Evolutionary conservation across 1,140 invertebrate genomes (phyloP), one percentile per base, ranked within the genome.

Genomic region (Lucilia cuprina): DNA sequence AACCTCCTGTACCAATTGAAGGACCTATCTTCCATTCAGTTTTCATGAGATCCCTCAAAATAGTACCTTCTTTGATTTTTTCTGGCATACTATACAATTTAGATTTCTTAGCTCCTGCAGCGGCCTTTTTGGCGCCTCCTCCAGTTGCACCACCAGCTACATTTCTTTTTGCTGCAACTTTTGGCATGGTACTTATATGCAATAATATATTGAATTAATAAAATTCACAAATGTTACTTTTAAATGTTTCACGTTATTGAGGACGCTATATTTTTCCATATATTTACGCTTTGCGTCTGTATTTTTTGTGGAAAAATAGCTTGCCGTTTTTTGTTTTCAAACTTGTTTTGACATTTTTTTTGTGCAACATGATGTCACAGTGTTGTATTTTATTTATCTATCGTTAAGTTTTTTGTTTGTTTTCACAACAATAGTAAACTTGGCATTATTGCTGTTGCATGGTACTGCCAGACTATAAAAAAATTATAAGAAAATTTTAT

Each of bases 1-100:
- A 99, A 50, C 97, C 98, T n/a, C 98, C 98, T 84, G 95, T 92
- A 1, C 97, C 98, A 83, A 99, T 96, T 0, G 97, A 96, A 30
- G 94, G 93, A 0, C 97, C 97, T 77, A 99, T 93, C 85, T 94
- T 94, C 98, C 98, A 99, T 89, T 94, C 92, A 85, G 94, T 94
- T 86, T 96, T 96, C 13, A 92, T 90, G 12, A 95, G 89, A 92
- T 98, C 97, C 55, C 92, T 93, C 30, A 98, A 91, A 84, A 97
- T 91, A 89, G 95, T 95, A 35, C 96, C 97, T 60, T 92, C 89
- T 25, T 95, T 94, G 84, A 98, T 94, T 55, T 95, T 94, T 86
- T 96, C 94, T 3, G 95, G 95, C 92, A 95, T 93, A 91, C 94
- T 93, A 90, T 96, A 96, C 21, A 94, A 93, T 91, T 95, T 95